Evolutionary conservation across 2,888 invertebrate species (phyloP), one percentile per base, ranked within the genome.

Genomic region (Euproctis similis): DNA sequence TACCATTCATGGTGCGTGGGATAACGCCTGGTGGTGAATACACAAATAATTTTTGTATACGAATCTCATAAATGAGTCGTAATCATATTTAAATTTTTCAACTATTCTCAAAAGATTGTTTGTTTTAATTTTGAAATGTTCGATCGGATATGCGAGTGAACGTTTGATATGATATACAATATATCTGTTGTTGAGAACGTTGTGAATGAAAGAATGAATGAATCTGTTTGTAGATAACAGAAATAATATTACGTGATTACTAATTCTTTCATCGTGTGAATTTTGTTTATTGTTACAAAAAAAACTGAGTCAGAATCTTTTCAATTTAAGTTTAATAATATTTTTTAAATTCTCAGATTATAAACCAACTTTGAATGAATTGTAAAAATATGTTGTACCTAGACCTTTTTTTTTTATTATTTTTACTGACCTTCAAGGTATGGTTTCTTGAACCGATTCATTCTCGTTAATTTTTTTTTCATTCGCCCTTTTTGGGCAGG

Each of bases 1-100:
- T 65, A 51, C 50, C 61, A 54, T 63, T 58, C 58, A 51, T 54
- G 48, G 42, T 38, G 47, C 46, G 53, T 50, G 55, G 44, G 67
- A 55, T 64, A 54, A 54, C 37, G 39, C 44, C n/a, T n/a, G n/a
- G 41, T 40, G 42, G 45, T 38, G 44, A 49, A 40, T 52, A 54
- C 42, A 44, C 37, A 47, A 53, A 39, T 35, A 38, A 30, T 53
- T 49, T 52, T 39, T 47, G 38, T 51, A 36, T 35, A 33, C 44
- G 34, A 40, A 44, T 52, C 45, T 47, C 41, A 52, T 42, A 41
- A 45, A 51, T 45, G 34, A 45, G 26, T 34, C 33, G 28, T 36
- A n/a, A 36, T 39, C 39, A 38, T 27, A 36, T 44, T 46, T 44
- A 38, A 49, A n/a, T n/a, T 49, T 41, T 44, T 37, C 12, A 25